Evolutionary conservation across 2,888 invertebrate species (phyloP).

Genomic region (Aporophyla lueneburgensis): DNA sequence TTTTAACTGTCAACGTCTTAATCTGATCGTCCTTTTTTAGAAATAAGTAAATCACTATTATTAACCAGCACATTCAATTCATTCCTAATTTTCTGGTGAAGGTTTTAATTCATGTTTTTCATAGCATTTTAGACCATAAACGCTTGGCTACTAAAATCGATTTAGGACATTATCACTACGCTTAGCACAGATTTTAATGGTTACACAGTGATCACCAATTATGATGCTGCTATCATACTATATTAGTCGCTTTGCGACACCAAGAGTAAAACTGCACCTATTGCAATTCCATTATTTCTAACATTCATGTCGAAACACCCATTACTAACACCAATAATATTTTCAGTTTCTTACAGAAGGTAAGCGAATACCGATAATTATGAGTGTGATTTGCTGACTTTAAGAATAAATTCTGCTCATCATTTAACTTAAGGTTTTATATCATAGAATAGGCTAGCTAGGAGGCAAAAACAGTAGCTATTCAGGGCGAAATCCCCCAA

Average conservation of each 20-base stretch:
- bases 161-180: background rate
- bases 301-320: background rate
- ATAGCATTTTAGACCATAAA: background rate
- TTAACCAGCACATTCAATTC: background rate
- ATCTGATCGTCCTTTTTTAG: slow-evolving; percentile 73
- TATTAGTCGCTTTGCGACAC: background rate
- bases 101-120: background rate
- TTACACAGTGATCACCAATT: background rate
- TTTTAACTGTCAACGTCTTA: slow-evolving; percentile 80
- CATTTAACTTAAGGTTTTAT: background rate
- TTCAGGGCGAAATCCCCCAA: too few species aligned
- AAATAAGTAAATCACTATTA: slow-evolving; percentile 21
- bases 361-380: background rate
- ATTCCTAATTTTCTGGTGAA: slow-evolving; percentile 8
- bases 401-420: background rate
- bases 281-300: background rate
- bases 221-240: background rate
- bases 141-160: background rate
- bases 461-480: too few species aligned
- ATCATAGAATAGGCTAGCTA: background rate
- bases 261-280: background rate
- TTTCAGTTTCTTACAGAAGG: slow-evolving; percentile 10
- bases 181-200: background rate
- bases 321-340: background rate
- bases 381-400: background rate